Conservation (phyloP, 1,140 invertebrate genomes). For the Solenopsis fugax region DNA sequence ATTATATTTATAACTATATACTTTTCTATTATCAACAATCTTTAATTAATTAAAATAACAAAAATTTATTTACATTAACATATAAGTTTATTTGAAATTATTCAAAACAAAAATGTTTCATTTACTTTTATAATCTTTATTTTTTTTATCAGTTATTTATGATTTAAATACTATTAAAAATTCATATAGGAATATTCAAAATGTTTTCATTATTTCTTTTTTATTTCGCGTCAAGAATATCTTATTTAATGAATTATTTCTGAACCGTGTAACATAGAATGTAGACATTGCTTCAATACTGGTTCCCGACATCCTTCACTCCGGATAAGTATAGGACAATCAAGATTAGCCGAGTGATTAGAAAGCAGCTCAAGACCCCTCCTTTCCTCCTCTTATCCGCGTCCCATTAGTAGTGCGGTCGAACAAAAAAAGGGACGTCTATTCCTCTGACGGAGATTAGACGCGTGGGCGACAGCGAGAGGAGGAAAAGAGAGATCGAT, state of each 20-base stretch:
- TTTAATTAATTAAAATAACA: neutral
- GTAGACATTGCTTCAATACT: neutral
- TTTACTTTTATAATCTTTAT: neutral
- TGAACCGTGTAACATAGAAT: neutral
- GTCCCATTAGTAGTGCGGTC: constrained; percentile 25
- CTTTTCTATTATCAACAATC: neutral
- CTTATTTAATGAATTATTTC: neutral
- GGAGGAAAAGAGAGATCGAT: constrained; percentile 50
- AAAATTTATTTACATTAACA: neutral
- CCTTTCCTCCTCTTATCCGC: neutral
- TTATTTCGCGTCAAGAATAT: neutral
- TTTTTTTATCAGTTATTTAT: neutral
- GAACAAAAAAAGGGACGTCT: neutral
- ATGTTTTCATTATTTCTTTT: neutral
- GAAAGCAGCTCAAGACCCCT: constrained; percentile 18
- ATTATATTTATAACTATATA: neutral
- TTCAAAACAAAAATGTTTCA: neutral
- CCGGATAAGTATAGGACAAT: neutral
- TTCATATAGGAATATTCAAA: neutral
- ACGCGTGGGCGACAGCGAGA: constrained; percentile 22
- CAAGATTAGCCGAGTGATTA: constrained; percentile 39
- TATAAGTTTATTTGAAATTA: neutral
- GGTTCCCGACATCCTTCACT: neutral
- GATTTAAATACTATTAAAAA: neutral
- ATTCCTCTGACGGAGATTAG: constrained; percentile 33